phyloP scores from a whole-genome alignment of 30 jellyfish, hydroid and myxozoan genomes.

The Rhopilema esculentum region DNA sequence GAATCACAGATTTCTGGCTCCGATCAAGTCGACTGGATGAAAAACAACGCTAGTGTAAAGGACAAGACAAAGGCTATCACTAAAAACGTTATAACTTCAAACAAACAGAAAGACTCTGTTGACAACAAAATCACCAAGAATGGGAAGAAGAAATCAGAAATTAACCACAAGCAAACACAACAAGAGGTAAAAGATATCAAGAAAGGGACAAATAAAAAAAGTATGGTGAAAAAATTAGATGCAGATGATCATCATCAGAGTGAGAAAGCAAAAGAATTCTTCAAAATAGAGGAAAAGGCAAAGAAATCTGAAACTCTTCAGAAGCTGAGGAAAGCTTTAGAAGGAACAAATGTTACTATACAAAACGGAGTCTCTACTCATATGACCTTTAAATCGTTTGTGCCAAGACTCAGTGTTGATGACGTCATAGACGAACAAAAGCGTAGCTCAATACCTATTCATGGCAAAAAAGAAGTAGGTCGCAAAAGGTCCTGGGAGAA shows the following conservation, averaged over 20 bases:
- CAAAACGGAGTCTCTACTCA: constrained; percentile 70
- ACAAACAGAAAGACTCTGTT: background rate
- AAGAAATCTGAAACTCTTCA: constrained; percentile 10
- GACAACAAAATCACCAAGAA: constrained; percentile 7
- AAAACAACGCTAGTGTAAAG: constrained; percentile 13
- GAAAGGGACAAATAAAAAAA: background rate
- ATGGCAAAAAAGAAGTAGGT: background rate
- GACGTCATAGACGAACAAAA: constrained; percentile 67
- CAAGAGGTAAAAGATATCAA: background rate
- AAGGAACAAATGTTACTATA: constrained; percentile 64
- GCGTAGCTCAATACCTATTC: constrained; percentile 46
- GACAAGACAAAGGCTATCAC: background rate
- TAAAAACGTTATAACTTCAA: background rate
- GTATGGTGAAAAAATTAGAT: background rate
- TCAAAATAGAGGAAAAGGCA: background rate
- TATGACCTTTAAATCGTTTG: constrained; percentile 60
- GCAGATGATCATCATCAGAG: background rate
- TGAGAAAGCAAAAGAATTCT: background rate
- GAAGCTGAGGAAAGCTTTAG: constrained; percentile 43
- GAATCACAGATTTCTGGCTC: constrained; percentile 39
- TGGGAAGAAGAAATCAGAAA: constrained; percentile 47
- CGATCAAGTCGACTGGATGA: constrained; percentile 37
- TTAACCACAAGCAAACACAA: background rate
- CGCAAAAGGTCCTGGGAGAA: constrained; percentile 73
- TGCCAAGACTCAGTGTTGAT: constrained; percentile 34